Base-by-base conservation (phyloP, 2,797 vertebrate genomes). In the Taeniopygia guttata region DNA sequence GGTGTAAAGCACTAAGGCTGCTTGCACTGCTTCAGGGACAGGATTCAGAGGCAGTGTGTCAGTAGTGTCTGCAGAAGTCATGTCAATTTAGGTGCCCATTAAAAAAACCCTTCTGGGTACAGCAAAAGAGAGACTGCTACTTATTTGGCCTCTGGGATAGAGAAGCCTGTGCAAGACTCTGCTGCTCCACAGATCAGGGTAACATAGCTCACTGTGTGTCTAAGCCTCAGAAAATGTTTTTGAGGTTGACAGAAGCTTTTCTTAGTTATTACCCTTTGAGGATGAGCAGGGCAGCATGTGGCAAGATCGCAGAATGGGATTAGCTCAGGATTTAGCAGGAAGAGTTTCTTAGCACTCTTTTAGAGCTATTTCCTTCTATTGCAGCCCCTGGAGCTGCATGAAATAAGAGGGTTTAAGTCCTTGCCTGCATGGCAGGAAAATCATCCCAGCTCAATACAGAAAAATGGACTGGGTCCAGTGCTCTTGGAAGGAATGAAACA, bases 231-330 rank as follows among this genome's bases (percentile, higher is more conserved):
- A 85, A 89, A 90, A 78, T 34, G 23, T 55, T 79, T 95, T 74
- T 79, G 72, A 90, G 73, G 72, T 74, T 95, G 73, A 72, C 54
- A 78, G 75, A 84, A 83, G 58, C 75, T 91, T 93, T 95, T 90
- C 49, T 74, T 84, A 79, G 21, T 89, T 77, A 72, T 88, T 74
- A 60, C 34, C 48, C 79, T 93, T 84, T 62, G 75, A 78, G 67
- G 67, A 70, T 80, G 90, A 89, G 77, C 69, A 70, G 25, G 69
- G 43, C 77, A 92, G 67, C 21, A 1, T 58, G 62, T 73, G 77
- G 85, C 66, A 93, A 84, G 80, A 84, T 95, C 0, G 2, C 67
- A 84, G 86, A 88, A 84, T 76, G 42, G 85, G 69, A 90, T 93
- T 96, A 94, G 68, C 72, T 93, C 68, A 74, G 68, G 84, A 87